A percentile compares a stretch with the other conserved stretches of the same genome.
Evolutionary conservation across 2,113 vertebrate genomes (phyloP).

Genomic region (Naja naja): DNA sequence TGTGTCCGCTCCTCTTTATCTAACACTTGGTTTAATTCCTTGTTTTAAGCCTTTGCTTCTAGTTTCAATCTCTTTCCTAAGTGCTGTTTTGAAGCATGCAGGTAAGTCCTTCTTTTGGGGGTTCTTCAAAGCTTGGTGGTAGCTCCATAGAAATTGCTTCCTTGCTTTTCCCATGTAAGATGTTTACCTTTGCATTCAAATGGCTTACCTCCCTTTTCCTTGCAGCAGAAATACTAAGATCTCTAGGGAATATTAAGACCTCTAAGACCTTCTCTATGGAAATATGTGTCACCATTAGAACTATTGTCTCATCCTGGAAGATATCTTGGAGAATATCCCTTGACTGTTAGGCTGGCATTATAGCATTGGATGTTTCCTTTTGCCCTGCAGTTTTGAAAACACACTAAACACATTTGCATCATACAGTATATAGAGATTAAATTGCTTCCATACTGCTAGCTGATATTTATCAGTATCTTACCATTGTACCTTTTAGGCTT

Average conservation of each 20-base stretch:
- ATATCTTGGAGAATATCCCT: not conserved
- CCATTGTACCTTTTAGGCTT: not conserved
- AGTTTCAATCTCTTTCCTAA: not conserved
- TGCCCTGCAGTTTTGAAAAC: not conserved
- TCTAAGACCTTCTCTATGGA: not conserved
- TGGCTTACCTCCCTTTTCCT: not conserved
- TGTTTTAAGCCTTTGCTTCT: not conserved
- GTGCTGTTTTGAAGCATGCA: not conserved
- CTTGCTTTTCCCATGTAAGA: not conserved
- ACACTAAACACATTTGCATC: not conserved
- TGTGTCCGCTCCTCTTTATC: not conserved
- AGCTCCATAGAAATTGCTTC: not conserved
- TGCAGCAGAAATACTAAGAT: not conserved
- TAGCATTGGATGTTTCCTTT: not conserved
- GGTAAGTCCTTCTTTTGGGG: not conserved
- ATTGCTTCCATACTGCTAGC: not conserved
- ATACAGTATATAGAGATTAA: not conserved
- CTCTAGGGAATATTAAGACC: not conserved
- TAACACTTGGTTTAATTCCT: not conserved
- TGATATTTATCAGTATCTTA: not conserved
- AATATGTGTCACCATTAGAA: not conserved
- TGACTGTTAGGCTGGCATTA: not conserved
- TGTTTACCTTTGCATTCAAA: not conserved
- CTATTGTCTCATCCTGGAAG: not conserved
- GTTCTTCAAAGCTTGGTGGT: not conserved